These are phyloP conservation scores for Tribolium castaneum DNA, from an alignment of 1,140 invertebrate genomes.

Conservation along the genomic window DNA sequence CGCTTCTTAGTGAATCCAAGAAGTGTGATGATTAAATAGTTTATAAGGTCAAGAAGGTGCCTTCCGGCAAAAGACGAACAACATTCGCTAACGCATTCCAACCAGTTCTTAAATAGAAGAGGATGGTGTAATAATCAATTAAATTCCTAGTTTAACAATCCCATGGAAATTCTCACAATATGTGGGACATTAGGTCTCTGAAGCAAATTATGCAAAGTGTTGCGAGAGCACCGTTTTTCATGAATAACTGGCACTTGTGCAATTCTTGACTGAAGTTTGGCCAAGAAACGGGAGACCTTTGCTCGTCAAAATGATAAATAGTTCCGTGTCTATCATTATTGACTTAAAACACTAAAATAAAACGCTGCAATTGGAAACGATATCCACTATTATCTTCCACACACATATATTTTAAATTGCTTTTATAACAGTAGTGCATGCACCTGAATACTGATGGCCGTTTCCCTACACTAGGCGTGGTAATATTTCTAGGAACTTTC, in stretches of 20 bases:
- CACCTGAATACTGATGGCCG: not conserved
- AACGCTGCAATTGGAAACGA: not conserved
- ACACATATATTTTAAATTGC: not conserved
- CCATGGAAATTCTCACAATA: constrained; percentile 19
- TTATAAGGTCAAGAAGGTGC: constrained; percentile 37
- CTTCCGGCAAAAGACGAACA: constrained; percentile 23
- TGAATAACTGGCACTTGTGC: constrained; percentile 4
- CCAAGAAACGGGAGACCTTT: too few relatives aligned
- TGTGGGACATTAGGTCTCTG: constrained; percentile 11
- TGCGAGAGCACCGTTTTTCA: constrained; percentile 7
- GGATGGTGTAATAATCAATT: constrained; percentile 27
- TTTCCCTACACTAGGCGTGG: not conserved
- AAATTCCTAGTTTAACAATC: constrained; percentile 20
- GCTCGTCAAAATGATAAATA: not conserved
- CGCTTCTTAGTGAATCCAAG: constrained; percentile 5
- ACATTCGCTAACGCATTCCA: constrained; percentile 34
- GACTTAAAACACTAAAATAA: not conserved
- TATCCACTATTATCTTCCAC: not conserved
- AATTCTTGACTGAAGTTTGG: not conserved
- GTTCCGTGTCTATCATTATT: not conserved
- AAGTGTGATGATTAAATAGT: constrained; percentile 38
- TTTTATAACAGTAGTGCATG: not conserved
- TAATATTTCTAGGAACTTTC: not conserved
- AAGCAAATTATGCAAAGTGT: constrained; percentile 17
- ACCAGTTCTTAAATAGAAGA: constrained; percentile 36